Evolutionary conservation across 1,140 invertebrate genomes (phyloP), one percentile per base, ranked within the genome.

Genomic region (Trichonephila clavipes): DNA sequence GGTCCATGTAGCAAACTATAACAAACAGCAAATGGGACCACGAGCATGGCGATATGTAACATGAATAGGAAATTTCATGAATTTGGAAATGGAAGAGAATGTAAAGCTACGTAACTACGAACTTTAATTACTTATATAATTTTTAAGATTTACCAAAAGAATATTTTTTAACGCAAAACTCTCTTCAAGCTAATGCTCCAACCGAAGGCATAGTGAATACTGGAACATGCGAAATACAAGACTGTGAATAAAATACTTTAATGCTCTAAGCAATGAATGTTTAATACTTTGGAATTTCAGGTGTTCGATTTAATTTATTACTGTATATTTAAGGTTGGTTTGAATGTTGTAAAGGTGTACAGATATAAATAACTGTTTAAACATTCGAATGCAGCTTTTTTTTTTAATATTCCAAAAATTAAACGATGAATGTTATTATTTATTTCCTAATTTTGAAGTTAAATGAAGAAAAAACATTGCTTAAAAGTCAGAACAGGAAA

Each of bases 251-350:
- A 64, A 62, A 69, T 19, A 91, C 58, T 62, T 88, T 44, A 83
- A 91, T 83, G 89, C 89, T 83, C 89, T 82, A 91, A 91, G 89
- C 89, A 91, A 91, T 91, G 89, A 18, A 24, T n/a, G 51, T 51
- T 51, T 10, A 51, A 51, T 51, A 51, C 51, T 51, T 51, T 51
- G 51, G 51, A 51, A 51, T 51, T 51, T 12, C 4, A 51, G 51
- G 51, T 51, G 51, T 51, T 51, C 51, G 51, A 51, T 51, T 51
- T 51, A 51, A 10, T 51, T 51, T 51, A 51, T 51, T 51, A 51
- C 51, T 51, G 51, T 51, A 7, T 12, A 51, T 7, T 51, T 51
- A 51, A 51, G 51, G 51, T 51, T 51, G 51, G 51, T 51, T 51
- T 51, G 51, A 51, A 51, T 51, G 51, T 5, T 51, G 2, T 51